phyloP scores from a whole-genome alignment of 2,113 vertebrate species.

The Osmerus eperlanus region DNA sequence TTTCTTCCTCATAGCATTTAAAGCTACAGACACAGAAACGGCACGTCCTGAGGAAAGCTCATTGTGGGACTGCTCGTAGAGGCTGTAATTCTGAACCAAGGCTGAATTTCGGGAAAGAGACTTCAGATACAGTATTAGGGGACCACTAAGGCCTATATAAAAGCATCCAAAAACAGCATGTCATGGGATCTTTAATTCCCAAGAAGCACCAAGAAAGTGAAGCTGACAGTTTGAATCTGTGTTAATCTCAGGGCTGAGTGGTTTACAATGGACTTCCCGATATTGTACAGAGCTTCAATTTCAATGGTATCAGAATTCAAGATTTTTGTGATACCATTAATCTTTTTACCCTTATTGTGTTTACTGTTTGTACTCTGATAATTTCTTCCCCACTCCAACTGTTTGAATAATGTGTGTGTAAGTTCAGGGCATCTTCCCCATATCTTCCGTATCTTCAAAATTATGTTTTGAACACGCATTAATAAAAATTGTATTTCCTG shows the following conservation, averaged over 20 bases:
- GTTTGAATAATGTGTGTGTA: slow-evolving; percentile 19
- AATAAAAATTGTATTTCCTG: slow-evolving; percentile 4
- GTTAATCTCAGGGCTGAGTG: slow-evolving; percentile 29
- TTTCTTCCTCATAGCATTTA: too few species aligned
- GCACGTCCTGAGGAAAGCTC: too few species aligned
- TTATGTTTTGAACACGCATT: not conserved
- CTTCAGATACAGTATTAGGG: too few species aligned
- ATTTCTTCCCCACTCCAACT: slow-evolving; percentile 15
- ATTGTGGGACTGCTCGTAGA: too few species aligned
- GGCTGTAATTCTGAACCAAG: too few species aligned
- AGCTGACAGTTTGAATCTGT: not conserved
- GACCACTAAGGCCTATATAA: too few species aligned
- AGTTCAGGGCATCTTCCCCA: not conserved
- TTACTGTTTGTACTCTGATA: slow-evolving; percentile 7
- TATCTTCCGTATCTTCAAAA: not conserved
- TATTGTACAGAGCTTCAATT: slow-evolving; percentile 17
- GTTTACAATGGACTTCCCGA: slow-evolving; percentile 4
- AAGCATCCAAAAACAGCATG: too few species aligned
- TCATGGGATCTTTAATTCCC: slow-evolving; percentile 3
- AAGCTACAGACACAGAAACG: too few species aligned
- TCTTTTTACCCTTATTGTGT: slow-evolving; percentile 19
- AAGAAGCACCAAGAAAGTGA: slow-evolving; percentile 21
- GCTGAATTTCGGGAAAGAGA: too few species aligned
- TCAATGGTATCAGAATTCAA: slow-evolving; percentile 14
- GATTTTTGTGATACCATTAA: slow-evolving; percentile 35